Conservation (phyloP, 2,113 vertebrate species). For the Poecile atricapillus region DNA sequence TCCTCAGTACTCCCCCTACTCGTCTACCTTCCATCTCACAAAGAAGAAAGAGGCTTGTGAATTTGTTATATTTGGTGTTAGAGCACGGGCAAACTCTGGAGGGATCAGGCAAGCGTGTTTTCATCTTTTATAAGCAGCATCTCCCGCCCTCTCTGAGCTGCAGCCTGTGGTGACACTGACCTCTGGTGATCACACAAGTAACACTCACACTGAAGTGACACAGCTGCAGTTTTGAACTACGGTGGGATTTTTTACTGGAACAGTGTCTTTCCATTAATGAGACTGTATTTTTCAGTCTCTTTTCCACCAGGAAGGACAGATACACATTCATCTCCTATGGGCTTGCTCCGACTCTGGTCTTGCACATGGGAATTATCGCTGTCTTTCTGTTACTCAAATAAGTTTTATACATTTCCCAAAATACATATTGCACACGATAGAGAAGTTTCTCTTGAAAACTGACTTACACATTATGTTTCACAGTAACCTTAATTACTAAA, state of each 20-base stretch:
- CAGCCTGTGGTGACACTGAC: constrained; percentile 65
- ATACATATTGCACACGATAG: not conserved
- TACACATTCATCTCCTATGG: fast-evolving
- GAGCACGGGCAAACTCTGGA: not conserved
- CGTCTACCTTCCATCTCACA: not conserved
- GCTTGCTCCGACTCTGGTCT: not conserved
- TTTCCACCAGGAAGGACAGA: not conserved
- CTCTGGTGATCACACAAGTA: constrained; percentile 57
- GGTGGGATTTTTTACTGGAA: not conserved
- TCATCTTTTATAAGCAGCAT: not conserved
- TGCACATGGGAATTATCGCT: not conserved
- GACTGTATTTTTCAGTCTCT: not conserved
- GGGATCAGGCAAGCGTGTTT: not conserved
- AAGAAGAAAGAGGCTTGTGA: not conserved
- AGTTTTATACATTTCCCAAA: not conserved
- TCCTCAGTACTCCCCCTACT: not conserved
- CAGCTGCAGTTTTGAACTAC: not conserved
- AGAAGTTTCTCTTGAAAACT: not conserved
- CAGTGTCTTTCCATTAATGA: not conserved
- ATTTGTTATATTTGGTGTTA: not conserved
- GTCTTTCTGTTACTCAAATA: not conserved
- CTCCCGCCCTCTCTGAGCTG: not conserved
- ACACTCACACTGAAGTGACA: not conserved
- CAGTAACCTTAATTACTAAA: not conserved
- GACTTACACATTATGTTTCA: not conserved